These are phyloP conservation scores for Henricia sp. DNA, from an alignment of 53 echinoderm and acorn worm genomes.

Conservation along the genomic window DNA sequence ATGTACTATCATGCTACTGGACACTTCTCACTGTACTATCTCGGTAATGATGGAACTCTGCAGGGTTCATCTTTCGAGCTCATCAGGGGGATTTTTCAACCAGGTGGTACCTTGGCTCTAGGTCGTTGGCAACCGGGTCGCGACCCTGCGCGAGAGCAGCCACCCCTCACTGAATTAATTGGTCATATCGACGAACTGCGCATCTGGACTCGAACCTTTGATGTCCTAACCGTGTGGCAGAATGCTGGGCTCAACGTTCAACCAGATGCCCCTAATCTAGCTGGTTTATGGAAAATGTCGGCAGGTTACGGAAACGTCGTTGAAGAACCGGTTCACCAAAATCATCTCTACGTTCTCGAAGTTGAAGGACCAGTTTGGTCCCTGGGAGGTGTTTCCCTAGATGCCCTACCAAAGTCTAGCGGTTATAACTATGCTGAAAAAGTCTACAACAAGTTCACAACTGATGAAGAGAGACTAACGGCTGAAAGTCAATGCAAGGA, in stretches of 20 bases:
- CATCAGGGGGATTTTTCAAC: constrained; percentile 46
- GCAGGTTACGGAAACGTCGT: constrained; percentile 66
- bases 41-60: constrained; percentile 57
- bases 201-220: constrained; percentile 78
- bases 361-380: constrained; percentile 70
- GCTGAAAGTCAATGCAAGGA: constrained; percentile 67
- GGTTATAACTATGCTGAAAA: constrained; percentile 56
- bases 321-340: constrained; percentile 57
- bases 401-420: constrained; percentile 20
- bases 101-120: constrained; percentile 72
- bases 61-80: constrained; percentile 59
- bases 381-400: constrained; percentile 65
- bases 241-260: constrained; percentile 73
- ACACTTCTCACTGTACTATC: constrained; percentile 64
- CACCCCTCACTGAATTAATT: constrained; percentile 54
- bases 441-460: constrained; percentile 61
- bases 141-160: constrained; percentile 36
- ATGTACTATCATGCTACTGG: constrained; percentile 63
- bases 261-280: constrained; percentile 38
- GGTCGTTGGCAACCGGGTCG: constrained; percentile 83
- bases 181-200: constrained; percentile 87
- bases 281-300: constrained; percentile 84
- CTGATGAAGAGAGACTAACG: constrained; percentile 41
- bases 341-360: constrained; percentile 60
- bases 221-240: constrained; percentile 62